phyloP scores from a whole-genome alignment of 2,797 vertebrate genomes.

The Sphenopsis melanotis region DNA sequence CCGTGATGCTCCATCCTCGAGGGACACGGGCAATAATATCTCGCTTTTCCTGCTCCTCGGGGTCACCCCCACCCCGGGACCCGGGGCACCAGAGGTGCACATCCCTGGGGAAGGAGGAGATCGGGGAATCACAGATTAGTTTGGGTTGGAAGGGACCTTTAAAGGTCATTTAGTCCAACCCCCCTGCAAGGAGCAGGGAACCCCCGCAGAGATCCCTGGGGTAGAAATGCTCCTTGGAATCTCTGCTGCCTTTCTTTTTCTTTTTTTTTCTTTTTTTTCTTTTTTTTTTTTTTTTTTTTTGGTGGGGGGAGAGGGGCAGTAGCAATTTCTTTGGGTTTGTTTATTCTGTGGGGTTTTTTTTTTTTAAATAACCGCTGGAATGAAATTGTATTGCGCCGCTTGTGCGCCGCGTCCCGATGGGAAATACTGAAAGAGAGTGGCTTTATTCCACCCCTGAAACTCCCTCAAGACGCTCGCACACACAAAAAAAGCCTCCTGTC shows the following conservation, averaged over 20 bases:
- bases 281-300: too few relatives aligned
- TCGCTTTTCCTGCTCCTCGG: not conserved
- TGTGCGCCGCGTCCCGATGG: not conserved
- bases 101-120: not conserved
- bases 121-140: fast-evolving
- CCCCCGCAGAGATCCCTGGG: not conserved
- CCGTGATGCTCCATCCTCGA: fast-evolving
- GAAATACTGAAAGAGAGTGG: not conserved
- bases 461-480: slow-evolving; percentile 8
- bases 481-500: slow-evolving; percentile 52
- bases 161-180: not conserved
- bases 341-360: not conserved
- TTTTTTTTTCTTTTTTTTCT: not conserved
- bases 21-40: fast-evolving
- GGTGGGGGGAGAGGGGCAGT: not conserved
- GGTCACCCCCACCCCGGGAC: not conserved
- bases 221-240: not conserved
- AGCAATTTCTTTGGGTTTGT: not conserved
- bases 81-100: fast-evolving
- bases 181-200: not conserved
- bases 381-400: not conserved
- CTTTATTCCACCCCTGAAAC: slow-evolving; percentile 35
- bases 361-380: not conserved
- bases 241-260: not conserved
- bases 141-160: not conserved